A percentile compares a stretch with the other conserved stretches of the same genome.
phyloP scores from a whole-genome alignment of 2,888 invertebrate genomes.

The Volucella bombylans region DNA sequence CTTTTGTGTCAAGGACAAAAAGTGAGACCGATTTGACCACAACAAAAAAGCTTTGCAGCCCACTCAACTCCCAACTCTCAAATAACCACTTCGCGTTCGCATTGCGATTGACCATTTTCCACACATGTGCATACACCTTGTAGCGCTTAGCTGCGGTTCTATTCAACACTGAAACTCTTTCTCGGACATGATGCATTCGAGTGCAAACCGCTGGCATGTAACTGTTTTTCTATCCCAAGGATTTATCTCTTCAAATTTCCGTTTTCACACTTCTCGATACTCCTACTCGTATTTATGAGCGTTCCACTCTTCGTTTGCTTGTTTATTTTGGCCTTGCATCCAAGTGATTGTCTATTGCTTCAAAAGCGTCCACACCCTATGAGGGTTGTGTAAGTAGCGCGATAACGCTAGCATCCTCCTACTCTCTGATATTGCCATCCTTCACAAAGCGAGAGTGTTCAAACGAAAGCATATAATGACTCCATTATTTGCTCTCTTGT shows the following conservation, averaged over 20 bases:
- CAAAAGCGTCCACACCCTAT: slow-evolving; percentile 67
- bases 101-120: slow-evolving; percentile 31
- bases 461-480: slow-evolving; percentile 34
- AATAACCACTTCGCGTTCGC: background rate
- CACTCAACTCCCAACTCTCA: background rate
- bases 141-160: slow-evolving; percentile 5
- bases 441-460: slow-evolving; percentile 23
- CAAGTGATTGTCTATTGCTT: slow-evolving; percentile 42
- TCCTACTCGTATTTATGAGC: background rate
- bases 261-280: slow-evolving; percentile 49
- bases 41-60: slow-evolving; percentile 51
- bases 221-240: slow-evolving; percentile 50
- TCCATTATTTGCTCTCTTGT: slow-evolving; percentile 53
- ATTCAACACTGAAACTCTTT: slow-evolving; percentile 35
- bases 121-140: slow-evolving; percentile 23
- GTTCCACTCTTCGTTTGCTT: background rate
- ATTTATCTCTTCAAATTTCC: slow-evolving; percentile 63
- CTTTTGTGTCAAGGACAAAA: slow-evolving; percentile 71
- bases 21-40: slow-evolving; percentile 69
- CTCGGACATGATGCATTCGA: slow-evolving; percentile 44
- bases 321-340: slow-evolving; percentile 9
- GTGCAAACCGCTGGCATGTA: slow-evolving; percentile 64
- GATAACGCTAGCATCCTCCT: background rate
- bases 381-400: slow-evolving; percentile 33
- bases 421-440: background rate